phyloP scores from a whole-genome alignment of 1,140 invertebrate species.

The Drosophila biarmipes region DNA sequence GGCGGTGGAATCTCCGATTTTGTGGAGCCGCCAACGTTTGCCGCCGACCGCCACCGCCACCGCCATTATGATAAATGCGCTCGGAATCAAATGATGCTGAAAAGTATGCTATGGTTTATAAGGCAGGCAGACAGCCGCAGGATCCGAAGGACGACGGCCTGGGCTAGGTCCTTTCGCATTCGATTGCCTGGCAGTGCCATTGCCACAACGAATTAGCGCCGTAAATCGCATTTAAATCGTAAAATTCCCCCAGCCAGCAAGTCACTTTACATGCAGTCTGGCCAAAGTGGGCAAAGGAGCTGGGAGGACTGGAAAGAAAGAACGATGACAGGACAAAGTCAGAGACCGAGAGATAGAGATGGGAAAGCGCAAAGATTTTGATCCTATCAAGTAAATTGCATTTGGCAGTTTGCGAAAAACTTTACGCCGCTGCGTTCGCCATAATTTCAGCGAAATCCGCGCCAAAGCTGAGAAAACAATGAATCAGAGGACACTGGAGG shows the following conservation, averaged over 20 bases:
- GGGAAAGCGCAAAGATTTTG: constrained; percentile 72
- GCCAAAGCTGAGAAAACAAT: constrained; percentile 38
- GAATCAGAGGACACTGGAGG: constrained; percentile 29
- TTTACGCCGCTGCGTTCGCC: constrained; percentile 51
- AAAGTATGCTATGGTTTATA: constrained; percentile 69
- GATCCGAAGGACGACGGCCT: not conserved
- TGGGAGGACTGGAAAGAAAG: constrained; percentile 2
- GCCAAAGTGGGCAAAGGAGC: not conserved
- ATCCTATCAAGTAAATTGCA: constrained; percentile 83
- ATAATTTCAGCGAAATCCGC: constrained; percentile 57
- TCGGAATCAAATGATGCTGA: constrained; percentile 75
- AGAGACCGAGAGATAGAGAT: constrained; percentile 11
- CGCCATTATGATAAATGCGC: constrained; percentile 75
- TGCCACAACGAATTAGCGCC: constrained; percentile 80
- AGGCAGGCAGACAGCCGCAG: constrained; percentile 24
- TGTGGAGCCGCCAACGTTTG: constrained; percentile 25
- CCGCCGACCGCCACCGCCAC: constrained; percentile 4
- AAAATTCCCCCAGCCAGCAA: constrained; percentile 74
- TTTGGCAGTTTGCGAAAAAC: constrained; percentile 81
- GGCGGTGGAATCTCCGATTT: not conserved
- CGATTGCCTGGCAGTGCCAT: constrained; percentile 66
- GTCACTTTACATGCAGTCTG: constrained; percentile 66
- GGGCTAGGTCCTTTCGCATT: constrained; percentile 33
- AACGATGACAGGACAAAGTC: constrained; percentile 41
- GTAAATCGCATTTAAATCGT: constrained; percentile 83